Percentiles rank a stretch among this genome's conserved stretches.
Conservation (phyloP, 2,888 invertebrate species). For the Linnaemya vulpina region DNA sequence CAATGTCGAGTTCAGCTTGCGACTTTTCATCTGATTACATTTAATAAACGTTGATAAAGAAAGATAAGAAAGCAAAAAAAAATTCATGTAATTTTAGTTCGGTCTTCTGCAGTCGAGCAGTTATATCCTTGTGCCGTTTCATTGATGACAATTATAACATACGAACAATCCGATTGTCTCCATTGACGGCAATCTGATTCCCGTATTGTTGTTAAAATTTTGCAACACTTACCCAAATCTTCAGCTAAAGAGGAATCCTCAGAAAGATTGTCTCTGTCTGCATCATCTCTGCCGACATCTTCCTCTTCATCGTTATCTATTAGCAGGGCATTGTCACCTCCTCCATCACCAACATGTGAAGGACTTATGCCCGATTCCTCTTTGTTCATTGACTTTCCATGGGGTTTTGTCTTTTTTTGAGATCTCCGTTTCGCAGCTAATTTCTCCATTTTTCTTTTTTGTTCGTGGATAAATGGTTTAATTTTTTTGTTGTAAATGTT, state of each 20-base stretch:
- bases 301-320: slow-evolving; percentile 44
- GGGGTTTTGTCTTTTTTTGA: slow-evolving; percentile 66
- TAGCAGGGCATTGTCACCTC: slow-evolving; percentile 7
- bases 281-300: slow-evolving; percentile 41
- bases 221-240: slow-evolving; percentile 72
- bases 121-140: not conserved
- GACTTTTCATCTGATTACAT: slow-evolving; percentile 72
- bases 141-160: slow-evolving; percentile 10
- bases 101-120: not conserved
- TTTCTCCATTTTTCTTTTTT: slow-evolving; percentile 74
- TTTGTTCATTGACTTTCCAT: slow-evolving; percentile 58
- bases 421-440: slow-evolving; percentile 66
- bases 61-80: not conserved
- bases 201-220: slow-evolving; percentile 32
- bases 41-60: slow-evolving; percentile 14
- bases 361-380: slow-evolving; percentile 67
- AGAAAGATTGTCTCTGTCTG: slow-evolving; percentile 58
- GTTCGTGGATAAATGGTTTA: slow-evolving; percentile 60
- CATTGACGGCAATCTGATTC: slow-evolving; percentile 62
- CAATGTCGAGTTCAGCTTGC: slow-evolving; percentile 84
- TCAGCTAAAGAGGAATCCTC: slow-evolving; percentile 70
- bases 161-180: slow-evolving; percentile 17
- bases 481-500: slow-evolving; percentile 65
- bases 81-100: slow-evolving; percentile 46
- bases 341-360: not conserved